phyloP scores from a whole-genome alignment of 2,797 vertebrate genomes.

The Labeo calbasu region DNA sequence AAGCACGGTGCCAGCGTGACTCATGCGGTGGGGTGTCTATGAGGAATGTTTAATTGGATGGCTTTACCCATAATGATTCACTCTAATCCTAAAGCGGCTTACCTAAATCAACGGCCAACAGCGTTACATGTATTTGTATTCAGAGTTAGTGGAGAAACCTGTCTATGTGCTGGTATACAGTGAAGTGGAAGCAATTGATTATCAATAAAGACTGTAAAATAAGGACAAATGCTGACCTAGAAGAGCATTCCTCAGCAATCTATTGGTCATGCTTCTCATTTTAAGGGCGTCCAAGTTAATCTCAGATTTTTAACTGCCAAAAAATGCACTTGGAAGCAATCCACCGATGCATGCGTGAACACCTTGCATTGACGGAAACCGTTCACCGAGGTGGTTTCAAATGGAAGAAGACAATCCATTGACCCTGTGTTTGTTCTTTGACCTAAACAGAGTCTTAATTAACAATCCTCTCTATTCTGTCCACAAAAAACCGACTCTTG shows the following conservation, averaged over 20 bases:
- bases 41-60: conserved; percentile 55
- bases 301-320: conserved; percentile 20
- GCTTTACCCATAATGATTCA: conserved; percentile 60
- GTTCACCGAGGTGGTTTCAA: conserved; percentile 8
- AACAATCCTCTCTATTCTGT: conserved; percentile 38
- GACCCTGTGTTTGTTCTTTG: conserved; percentile 42
- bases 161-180: conserved; percentile 59
- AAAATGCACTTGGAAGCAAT: conserved; percentile 25
- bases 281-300: conserved; percentile 39
- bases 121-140: conserved; percentile 45
- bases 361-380: conserved; percentile 33
- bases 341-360: conserved; percentile 9
- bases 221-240: conserved; percentile 62
- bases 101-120: conserved; percentile 66
- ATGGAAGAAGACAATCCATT: conserved; percentile 39
- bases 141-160: conserved; percentile 34
- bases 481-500: conserved; percentile 29
- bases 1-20: conserved; percentile 54
- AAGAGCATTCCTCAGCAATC: conserved; percentile 39
- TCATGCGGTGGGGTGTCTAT: conserved; percentile 55
- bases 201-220: conserved; percentile 62
- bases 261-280: conserved; percentile 24
- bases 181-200: conserved; percentile 66
- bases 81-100: conserved; percentile 52
- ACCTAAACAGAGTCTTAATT: conserved; percentile 56